Base-by-base conservation (phyloP, 2,888 invertebrate genomes). In the Hyposoter didymator region DNA sequence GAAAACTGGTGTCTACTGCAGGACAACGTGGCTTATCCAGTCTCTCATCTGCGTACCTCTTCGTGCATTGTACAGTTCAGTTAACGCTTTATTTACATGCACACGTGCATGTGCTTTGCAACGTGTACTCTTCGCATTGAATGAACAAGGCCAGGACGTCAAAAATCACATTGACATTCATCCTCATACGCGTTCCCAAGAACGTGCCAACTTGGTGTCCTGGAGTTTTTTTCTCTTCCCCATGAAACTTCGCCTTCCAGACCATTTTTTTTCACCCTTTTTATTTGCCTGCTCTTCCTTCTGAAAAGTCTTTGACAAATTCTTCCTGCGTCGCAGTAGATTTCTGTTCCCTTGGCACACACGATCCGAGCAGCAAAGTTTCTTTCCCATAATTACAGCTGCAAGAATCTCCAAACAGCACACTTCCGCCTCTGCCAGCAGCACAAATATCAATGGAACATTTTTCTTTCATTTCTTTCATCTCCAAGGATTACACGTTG, bases 1-100 rank as follows among this genome's bases (percentile, higher is more conserved):
- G 45, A 70, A 70, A 70, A 59, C 32, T 28, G 22, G 32, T 59
- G 70, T 70, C 59, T 47, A 8, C 8, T 70, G 32, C 70, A 70
- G 59, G n/a, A 78, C 43, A 32, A 45, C 28, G 19, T 32, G 32
- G 45, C n/a, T 43, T 59, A 35, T 47, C 28, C 14, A 32, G 35
- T 6, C 32, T 35, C 19, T 49, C 35, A 35, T 45, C 22, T 47
- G 28, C 35, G 28, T 64, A 19, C n/a, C 19, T 35, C 35, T 14
- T 12, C 12, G 12, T n/a, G 32, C 19, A 35, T 66, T 39, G 55
- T 55, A 39, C n/a, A 39, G 22, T 55, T 47, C 14, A 22, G 69
- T 59, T 59, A 14, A 59, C 28, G 28, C 28, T 28, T 59, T 28
- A 28, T 59, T 14, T 28, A 28, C 14, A 28, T 59, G 28, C 28